Conservation (phyloP, 2,888 invertebrate genomes). For the Amphipoea lucens region DNA sequence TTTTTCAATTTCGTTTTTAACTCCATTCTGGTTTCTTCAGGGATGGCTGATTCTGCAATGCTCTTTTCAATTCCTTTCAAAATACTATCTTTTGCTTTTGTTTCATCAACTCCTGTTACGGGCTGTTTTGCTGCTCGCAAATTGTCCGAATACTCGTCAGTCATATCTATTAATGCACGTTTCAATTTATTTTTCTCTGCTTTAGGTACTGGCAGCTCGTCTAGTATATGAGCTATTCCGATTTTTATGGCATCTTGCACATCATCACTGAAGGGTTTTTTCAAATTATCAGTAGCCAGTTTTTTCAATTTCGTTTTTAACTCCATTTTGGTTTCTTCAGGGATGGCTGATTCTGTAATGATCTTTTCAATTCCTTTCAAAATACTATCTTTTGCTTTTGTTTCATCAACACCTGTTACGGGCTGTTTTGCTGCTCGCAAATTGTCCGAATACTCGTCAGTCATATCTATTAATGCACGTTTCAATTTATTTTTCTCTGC, state of each 20-base stretch:
- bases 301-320: not conserved
- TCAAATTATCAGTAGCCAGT: not conserved
- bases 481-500: conserved; percentile 3
- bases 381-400: not conserved
- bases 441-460: not conserved
- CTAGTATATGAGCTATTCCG: conserved; percentile 45
- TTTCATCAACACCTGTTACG: too few species aligned
- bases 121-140: not conserved
- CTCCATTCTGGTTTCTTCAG: not conserved
- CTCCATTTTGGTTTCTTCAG: not conserved
- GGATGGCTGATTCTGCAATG: not conserved
- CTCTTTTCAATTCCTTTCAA: not conserved
- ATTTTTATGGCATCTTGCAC: not conserved
- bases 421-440: not conserved
- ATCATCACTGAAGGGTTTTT: not conserved
- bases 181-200: conserved; percentile 45
- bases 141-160: not conserved
- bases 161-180: conserved; percentile 44
- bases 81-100: not conserved
- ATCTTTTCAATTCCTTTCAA: not conserved
- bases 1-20: conserved; percentile 7
- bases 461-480: not conserved
- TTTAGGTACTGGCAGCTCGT: conserved; percentile 31
- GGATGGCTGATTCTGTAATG: not conserved
- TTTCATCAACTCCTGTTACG: not conserved